Evolutionary conservation across 2,113 vertebrate species (phyloP).

Genomic region (Erythrocercus mccallii): DNA sequence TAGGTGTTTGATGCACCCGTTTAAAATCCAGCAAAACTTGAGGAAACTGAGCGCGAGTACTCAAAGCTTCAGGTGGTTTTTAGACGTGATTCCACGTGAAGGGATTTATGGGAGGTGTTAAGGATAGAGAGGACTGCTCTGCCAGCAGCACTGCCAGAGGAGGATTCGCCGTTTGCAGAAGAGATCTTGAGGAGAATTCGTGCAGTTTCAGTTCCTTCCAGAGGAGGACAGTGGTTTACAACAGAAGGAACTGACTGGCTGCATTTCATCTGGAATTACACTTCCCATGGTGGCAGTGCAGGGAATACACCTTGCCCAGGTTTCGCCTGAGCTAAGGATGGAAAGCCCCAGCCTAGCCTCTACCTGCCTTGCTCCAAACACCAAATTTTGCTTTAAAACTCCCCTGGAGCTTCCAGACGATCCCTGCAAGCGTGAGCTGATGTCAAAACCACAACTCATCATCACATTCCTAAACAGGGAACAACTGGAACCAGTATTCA

Average conservation of each 20-base stretch:
- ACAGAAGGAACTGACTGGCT: not conserved
- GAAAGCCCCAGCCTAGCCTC: not conserved
- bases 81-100: fast-evolving
- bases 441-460: not conserved
- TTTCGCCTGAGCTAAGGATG: fast-evolving
- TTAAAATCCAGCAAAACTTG: not conserved
- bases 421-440: not conserved
- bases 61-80: not conserved
- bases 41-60: fast-evolving
- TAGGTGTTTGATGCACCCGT: fast-evolving
- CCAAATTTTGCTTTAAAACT: not conserved
- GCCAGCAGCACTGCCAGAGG: not conserved
- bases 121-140: fast-evolving
- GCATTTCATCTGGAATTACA: not conserved
- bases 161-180: not conserved
- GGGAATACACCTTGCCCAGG: not conserved
- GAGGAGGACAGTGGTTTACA: constrained; percentile 53
- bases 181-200: not conserved
- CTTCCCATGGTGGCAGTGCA: fast-evolving
- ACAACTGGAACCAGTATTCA: not conserved
- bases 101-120: not conserved
- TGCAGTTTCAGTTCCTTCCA: constrained; percentile 55
- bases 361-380: not conserved
- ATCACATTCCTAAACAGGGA: not conserved
- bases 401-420: not conserved